These are phyloP conservation scores for Halyomorpha halys DNA, from an alignment of 1,140 invertebrate genomes.

Conservation along the genomic window DNA sequence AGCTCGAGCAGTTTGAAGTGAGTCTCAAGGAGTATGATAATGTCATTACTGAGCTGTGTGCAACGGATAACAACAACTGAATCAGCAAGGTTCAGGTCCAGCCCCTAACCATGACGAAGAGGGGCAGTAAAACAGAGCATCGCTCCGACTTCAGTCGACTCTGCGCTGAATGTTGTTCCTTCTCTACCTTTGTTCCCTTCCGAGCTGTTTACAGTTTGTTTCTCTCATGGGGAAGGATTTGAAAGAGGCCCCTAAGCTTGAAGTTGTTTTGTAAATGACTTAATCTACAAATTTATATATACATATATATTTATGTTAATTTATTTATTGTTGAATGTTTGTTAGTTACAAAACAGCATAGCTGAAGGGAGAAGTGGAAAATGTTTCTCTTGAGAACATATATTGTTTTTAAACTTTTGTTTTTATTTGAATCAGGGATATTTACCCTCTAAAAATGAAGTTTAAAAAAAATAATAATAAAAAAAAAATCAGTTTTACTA, in stretches of 20 bases:
- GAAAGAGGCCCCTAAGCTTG: background rate
- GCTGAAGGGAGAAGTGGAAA: background rate
- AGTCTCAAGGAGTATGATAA: conserved; percentile 63
- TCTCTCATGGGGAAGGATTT: background rate
- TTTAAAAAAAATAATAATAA: background rate
- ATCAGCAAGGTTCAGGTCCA: background rate
- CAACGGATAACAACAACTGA: conserved; percentile 38
- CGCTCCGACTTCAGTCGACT: background rate
- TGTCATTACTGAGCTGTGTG: conserved; percentile 52
- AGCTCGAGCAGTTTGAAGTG: conserved; percentile 62
- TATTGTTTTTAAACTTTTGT: background rate
- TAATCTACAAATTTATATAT: background rate
- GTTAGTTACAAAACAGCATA: background rate
- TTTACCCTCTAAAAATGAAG: background rate
- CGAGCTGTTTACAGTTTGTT: background rate
- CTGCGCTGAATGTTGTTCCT: no score
- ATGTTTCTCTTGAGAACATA: background rate
- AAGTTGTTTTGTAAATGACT: conserved; percentile 8
- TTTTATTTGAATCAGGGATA: background rate
- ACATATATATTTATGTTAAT: background rate
- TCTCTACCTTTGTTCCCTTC: conserved; percentile 1
- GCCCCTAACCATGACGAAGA: background rate
- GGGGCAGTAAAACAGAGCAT: background rate
- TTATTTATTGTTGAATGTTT: conserved; percentile 5
- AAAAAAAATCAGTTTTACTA: background rate